These are phyloP conservation scores for Agrochola circellaris DNA, from an alignment of 2,888 invertebrate genomes.

Conservation along the genomic window DNA sequence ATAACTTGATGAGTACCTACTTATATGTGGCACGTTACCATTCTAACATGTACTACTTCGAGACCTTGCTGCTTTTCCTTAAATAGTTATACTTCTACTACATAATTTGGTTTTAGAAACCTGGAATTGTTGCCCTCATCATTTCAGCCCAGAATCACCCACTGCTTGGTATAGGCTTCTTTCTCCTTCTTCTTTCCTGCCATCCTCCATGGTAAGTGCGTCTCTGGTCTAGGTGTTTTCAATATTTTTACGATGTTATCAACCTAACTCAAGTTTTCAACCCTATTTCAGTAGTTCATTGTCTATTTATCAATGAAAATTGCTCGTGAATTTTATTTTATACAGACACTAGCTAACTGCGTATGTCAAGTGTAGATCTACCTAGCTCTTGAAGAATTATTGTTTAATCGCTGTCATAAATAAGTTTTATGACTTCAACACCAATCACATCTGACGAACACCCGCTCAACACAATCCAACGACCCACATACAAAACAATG, in stretches of 20 bases:
- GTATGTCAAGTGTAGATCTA: slow-evolving; percentile 2
- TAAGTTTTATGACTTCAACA: slow-evolving; percentile 21
- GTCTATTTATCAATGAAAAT: background rate
- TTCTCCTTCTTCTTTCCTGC: background rate
- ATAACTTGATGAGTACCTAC: slow-evolving; percentile 13
- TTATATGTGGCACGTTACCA: slow-evolving; percentile 10
- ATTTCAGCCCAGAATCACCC: background rate
- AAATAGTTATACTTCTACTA: background rate
- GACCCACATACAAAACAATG: slow-evolving; percentile 51
- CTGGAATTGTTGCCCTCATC: background rate
- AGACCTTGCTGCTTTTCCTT: background rate
- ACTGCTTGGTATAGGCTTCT: background rate
- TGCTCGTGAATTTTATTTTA: background rate
- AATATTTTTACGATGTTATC: background rate
- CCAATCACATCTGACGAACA: slow-evolving; percentile 11
- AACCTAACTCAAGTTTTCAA: too few species aligned
- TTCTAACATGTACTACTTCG: background rate
- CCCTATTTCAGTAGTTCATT: background rate
- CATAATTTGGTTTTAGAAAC: background rate
- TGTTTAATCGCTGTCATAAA: slow-evolving; percentile 19
- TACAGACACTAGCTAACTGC: slow-evolving; percentile 6
- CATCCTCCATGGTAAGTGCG: background rate
- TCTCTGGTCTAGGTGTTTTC: background rate
- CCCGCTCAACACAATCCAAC: slow-evolving; percentile 9
- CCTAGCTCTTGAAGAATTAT: slow-evolving; percentile 5